Evolutionary conservation across 1,140 invertebrate genomes (phyloP).

Genomic region (Magallana gigas): DNA sequence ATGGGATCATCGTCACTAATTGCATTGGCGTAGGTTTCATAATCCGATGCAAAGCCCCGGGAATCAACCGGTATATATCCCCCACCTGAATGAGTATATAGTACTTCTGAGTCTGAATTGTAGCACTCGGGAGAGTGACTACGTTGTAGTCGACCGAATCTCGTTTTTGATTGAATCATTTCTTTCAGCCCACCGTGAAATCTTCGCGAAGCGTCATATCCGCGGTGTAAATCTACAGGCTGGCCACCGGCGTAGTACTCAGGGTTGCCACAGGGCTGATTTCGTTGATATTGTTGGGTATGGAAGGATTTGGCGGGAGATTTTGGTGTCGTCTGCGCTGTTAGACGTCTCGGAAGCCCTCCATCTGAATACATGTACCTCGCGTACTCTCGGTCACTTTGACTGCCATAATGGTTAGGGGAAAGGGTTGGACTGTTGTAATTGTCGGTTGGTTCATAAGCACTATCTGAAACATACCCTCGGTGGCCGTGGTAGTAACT

Average conservation of each 20-base stretch:
- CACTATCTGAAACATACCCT: conserved; percentile 63
- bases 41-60: conserved; percentile 73
- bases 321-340: conserved; percentile 58
- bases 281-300: conserved; percentile 36
- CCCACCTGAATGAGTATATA: conserved; percentile 67
- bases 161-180: conserved; percentile 74
- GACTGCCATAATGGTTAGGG: conserved; percentile 55
- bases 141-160: conserved; percentile 67
- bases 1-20: conserved; percentile 75
- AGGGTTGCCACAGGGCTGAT: conserved; percentile 22
- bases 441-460: conserved; percentile 61
- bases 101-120: conserved; percentile 90
- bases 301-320: conserved; percentile 42
- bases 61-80: conserved; percentile 81
- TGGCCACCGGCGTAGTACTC: conserved; percentile 52
- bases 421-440: conserved; percentile 65
- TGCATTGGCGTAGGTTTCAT: conserved; percentile 74
- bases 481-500: conserved; percentile 66
- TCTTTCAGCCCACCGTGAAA: conserved; percentile 72
- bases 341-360: conserved; percentile 53
- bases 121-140: conserved; percentile 78
- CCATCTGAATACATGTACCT: conserved; percentile 61
- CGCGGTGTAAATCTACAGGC: conserved; percentile 48
- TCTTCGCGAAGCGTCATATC: conserved; percentile 64
- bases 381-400: conserved; percentile 53